Evolutionary conservation across 2,888 invertebrate genomes (phyloP).

Genomic region (Cabera pusaria): DNA sequence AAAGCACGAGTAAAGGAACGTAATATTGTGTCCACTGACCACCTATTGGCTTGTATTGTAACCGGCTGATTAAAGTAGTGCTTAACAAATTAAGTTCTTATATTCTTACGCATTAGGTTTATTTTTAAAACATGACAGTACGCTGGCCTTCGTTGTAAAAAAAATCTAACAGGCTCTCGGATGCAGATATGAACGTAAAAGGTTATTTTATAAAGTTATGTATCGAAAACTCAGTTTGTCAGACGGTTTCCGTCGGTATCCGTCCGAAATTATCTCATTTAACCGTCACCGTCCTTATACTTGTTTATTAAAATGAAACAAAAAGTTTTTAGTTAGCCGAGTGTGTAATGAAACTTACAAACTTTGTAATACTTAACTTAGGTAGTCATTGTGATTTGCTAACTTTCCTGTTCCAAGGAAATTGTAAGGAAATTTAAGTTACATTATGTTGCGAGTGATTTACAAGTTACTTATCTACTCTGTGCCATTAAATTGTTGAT

Average conservation of each 20-base stretch:
- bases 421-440: constrained; percentile 14
- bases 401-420: constrained; percentile 2
- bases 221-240: constrained; percentile 31
- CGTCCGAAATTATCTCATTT: constrained; percentile 14
- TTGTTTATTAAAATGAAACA: background rate
- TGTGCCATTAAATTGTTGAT: constrained; percentile 1
- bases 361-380: background rate
- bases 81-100: no score
- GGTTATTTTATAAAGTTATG: constrained; percentile 57
- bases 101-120: no score
- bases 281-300: no score
- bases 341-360: constrained; percentile 7
- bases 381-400: constrained; percentile 5
- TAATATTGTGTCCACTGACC: no score
- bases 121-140: no score
- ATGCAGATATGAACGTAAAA: constrained; percentile 51
- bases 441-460: constrained; percentile 8
- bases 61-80: no score
- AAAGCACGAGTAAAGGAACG: no score
- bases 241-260: constrained; percentile 32
- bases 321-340: background rate
- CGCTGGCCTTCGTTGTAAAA: constrained; percentile 49
- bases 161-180: constrained; percentile 33
- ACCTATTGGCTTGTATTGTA: no score
- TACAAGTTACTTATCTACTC: background rate